Conservation (phyloP, 2,797 vertebrate genomes). For the Tinamus major region DNA sequence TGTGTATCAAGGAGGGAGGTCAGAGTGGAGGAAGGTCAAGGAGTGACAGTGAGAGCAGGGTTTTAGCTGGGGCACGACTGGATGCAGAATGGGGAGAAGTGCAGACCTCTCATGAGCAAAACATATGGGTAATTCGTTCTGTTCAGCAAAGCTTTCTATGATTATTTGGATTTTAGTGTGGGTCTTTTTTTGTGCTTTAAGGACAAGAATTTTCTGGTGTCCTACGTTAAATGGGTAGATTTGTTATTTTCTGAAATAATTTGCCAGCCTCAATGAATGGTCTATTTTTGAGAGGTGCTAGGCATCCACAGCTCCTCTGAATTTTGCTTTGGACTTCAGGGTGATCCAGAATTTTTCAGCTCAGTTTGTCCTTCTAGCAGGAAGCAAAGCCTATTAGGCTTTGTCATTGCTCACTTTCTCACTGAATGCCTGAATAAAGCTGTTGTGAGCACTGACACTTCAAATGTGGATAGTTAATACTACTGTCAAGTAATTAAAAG, state of each 20-base stretch:
- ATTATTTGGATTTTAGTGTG: not conserved
- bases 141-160: not conserved
- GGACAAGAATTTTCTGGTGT: not conserved
- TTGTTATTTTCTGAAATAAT: not conserved
- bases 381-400: constrained; percentile 4
- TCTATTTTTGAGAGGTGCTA: not conserved
- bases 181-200: not conserved
- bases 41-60: not conserved
- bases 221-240: not conserved
- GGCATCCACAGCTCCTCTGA: not conserved
- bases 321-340: not conserved
- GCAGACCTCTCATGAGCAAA: not conserved
- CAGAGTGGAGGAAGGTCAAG: not conserved
- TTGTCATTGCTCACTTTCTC: not conserved
- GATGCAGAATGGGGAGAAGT: not conserved
- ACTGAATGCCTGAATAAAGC: not conserved
- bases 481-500: not conserved
- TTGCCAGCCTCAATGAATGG: not conserved
- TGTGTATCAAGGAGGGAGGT: accelerated
- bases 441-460: not conserved
- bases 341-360: not conserved
- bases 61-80: not conserved
- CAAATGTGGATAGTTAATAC: not conserved
- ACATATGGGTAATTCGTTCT: not conserved
- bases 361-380: not conserved